These are phyloP conservation scores for Drosophila oshimai DNA, from an alignment of 1,140 invertebrate species.

Conservation along the genomic window DNA sequence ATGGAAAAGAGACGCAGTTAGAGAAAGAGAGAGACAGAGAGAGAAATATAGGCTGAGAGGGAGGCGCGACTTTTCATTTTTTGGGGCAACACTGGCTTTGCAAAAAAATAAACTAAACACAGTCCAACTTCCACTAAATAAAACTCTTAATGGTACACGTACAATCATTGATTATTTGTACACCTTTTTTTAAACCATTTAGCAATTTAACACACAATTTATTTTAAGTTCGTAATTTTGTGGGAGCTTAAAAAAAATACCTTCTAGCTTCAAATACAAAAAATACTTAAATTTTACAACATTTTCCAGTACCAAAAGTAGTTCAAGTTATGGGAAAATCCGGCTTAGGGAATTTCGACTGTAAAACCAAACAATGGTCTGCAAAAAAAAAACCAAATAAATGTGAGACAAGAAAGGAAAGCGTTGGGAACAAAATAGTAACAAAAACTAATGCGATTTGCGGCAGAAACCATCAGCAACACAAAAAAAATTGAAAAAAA, in stretches of 20 bases:
- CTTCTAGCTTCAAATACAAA: neutral
- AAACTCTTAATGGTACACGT: neutral
- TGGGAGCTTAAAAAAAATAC: too few species aligned
- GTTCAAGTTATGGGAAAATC: neutral
- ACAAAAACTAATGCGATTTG: conserved; percentile 68
- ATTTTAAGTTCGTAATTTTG: too few species aligned
- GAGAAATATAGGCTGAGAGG: neutral
- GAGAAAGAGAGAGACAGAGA: neutral
- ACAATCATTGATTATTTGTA: too few species aligned
- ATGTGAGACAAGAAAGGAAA: conserved; percentile 56
- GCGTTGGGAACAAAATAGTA: conserved; percentile 52
- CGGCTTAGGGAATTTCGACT: neutral
- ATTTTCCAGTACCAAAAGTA: neutral
- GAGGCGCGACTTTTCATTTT: conserved; percentile 35
- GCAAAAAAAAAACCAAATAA: conserved; percentile 45
- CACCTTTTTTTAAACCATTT: too few species aligned
- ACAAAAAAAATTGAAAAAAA: conserved; percentile 1
- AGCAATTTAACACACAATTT: too few species aligned
- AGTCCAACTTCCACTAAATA: neutral
- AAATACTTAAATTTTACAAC: neutral
- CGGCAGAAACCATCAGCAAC: conserved; percentile 24
- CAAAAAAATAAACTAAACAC: conserved; percentile 16
- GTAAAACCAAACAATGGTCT: conserved; percentile 50
- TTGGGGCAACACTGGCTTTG: conserved; percentile 37
- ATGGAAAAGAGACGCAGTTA: conserved; percentile 5